These are phyloP conservation scores for Apotomis turbidana DNA, from an alignment of 2,888 invertebrate species.

Conservation along the genomic window DNA sequence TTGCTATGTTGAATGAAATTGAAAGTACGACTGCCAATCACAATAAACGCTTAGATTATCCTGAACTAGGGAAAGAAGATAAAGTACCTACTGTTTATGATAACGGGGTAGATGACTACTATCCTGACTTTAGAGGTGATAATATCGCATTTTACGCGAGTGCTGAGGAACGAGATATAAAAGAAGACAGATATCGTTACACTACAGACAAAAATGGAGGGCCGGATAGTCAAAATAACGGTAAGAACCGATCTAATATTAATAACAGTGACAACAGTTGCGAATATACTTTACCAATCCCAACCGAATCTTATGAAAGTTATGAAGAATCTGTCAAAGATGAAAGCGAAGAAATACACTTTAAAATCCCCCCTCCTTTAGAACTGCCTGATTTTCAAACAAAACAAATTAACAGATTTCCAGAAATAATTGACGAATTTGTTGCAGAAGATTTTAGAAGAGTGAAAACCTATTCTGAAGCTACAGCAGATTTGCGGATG, in stretches of 20 bases:
- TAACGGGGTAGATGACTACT: slow-evolving; percentile 66
- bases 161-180: slow-evolving; percentile 54
- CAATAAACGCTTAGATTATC: slow-evolving; percentile 44
- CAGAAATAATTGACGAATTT: slow-evolving; percentile 45
- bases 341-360: slow-evolving; percentile 49
- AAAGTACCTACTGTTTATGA: slow-evolving; percentile 49
- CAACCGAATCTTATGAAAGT: slow-evolving; percentile 39
- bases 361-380: slow-evolving; percentile 58
- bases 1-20: slow-evolving; percentile 34
- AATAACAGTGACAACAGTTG: slow-evolving; percentile 1
- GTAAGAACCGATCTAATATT: slow-evolving; percentile 41
- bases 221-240: slow-evolving; percentile 43
- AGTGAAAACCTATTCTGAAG: slow-evolving; percentile 50
- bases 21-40: slow-evolving; percentile 43
- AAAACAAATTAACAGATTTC: slow-evolving; percentile 54
- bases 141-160: slow-evolving; percentile 53
- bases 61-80: slow-evolving; percentile 52
- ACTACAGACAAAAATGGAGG: slow-evolving; percentile 52
- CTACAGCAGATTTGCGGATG: slow-evolving; percentile 35
- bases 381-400: slow-evolving; percentile 67
- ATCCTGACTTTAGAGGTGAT: slow-evolving; percentile 65
- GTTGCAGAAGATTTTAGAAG: slow-evolving; percentile 45
- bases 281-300: slow-evolving; percentile 6
- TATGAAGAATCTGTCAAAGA: slow-evolving; percentile 21
- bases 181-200: slow-evolving; percentile 59